Percentiles rank a stretch among this genome's conserved stretches.
phyloP scores from a whole-genome alignment of 1,140 invertebrate species.

The Drosophila jambulina region DNA sequence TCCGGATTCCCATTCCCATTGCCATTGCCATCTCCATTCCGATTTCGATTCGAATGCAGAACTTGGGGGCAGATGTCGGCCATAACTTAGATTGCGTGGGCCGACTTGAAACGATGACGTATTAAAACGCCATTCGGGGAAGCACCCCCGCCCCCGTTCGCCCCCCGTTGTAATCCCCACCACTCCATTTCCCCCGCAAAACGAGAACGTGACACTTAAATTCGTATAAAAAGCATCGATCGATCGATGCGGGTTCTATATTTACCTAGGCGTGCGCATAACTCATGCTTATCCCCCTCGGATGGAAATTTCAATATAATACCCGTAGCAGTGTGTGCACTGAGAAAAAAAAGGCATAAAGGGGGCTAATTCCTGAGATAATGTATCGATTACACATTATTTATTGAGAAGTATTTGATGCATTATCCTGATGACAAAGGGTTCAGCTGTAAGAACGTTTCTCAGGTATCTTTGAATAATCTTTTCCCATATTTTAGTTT shows the following conservation, averaged over 20 bases:
- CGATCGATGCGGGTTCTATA: constrained; percentile 80
- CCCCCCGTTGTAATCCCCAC: constrained; percentile 10
- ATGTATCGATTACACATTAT: not conserved
- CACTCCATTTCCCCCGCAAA: constrained; percentile 20
- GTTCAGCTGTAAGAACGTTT: not conserved
- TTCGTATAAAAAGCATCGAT: constrained; percentile 80
- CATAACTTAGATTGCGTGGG: constrained; percentile 80
- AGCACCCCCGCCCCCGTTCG: constrained; percentile 1
- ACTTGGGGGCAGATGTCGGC: constrained; percentile 74
- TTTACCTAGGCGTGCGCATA: constrained; percentile 75
- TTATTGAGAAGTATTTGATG: not conserved
- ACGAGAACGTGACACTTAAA: constrained; percentile 78
- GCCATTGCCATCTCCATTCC: constrained; percentile 41
- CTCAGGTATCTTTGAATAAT: not conserved
- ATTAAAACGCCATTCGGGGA: constrained; percentile 74
- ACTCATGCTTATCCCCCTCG: constrained; percentile 73
- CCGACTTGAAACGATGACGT: constrained; percentile 76
- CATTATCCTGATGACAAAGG: not conserved
- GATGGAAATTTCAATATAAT: constrained; percentile 58
- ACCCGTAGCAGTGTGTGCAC: constrained; percentile 18
- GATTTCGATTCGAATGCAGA: constrained; percentile 54
- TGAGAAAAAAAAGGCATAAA: not conserved
- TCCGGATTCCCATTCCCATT: constrained; percentile 57
- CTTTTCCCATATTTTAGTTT: not conserved
- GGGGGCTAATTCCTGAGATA: not conserved